Evolutionary conservation across 2,888 invertebrate genomes (phyloP), one percentile per base, ranked within the genome.

Genomic region (Ectemnius lituratus): DNA sequence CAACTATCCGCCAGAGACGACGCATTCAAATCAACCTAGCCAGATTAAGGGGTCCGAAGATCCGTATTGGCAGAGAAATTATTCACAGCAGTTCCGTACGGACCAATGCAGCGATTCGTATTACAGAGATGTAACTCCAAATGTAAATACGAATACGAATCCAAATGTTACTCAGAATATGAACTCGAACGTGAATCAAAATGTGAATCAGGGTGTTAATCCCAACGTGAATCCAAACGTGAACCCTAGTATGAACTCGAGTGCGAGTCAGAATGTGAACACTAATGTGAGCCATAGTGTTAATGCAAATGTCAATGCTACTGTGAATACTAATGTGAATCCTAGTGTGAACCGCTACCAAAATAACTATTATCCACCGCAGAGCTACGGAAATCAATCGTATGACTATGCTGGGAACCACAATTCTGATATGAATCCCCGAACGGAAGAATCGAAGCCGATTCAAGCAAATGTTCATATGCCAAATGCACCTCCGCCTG

Each of bases 121-220:
- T 70, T 89, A 87, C 63, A 83, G 86, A 16, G 88, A 90, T 23
- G 79, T 81, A 49, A 80, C 78, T 57, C 76, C 86, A 0, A 83
- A 82, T 37, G 71, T 83, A 5, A 86, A 92, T 84, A 92, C 93
- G n/a, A 92, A 92, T 75, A 90, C 88, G 63, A 89, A 84, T 37
- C 16, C n/a, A 16, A 52, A 14, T 16, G 52, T 52, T 0, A 52
- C 0, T 52, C 52, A 6, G 52, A 16, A 16, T 16, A 16, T 52
- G 13, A 52, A 52, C 52, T 16, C 14, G 14, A 52, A 52, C 16
- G 79, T 81, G 52, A 80, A 80, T 56, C 75, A 86, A 0, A 83
- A 82, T 28, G 71, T 83, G 4, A 86, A 92, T 84, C 92, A 14
- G 14, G 16, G 16, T 23, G 76, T 81, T 45, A 80, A 80, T 56